These are phyloP conservation scores for Carollia perspicillata DNA, from an alignment of 2,113 vertebrate species.

Conservation along the genomic window DNA sequence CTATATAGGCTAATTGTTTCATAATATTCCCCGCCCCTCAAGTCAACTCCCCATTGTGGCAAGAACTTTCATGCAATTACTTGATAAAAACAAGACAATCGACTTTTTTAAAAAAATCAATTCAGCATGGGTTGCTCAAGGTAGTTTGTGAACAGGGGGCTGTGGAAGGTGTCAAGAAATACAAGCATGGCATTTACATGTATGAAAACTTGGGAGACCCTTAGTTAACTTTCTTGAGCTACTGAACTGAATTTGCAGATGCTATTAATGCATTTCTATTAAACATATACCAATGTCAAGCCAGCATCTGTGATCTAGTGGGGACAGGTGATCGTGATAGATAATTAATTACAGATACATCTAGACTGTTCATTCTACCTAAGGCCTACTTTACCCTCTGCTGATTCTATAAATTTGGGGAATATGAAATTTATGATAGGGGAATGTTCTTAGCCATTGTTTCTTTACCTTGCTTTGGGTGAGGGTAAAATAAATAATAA, in stretches of 20 bases:
- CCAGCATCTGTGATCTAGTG: neutral
- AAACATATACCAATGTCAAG: neutral
- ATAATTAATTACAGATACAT: neutral
- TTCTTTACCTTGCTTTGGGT: constrained; percentile 17
- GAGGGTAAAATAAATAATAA: neutral
- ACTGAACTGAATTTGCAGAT: neutral
- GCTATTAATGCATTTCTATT: neutral
- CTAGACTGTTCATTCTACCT: neutral
- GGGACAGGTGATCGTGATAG: neutral
- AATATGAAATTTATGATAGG: neutral
- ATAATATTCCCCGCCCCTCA: neutral
- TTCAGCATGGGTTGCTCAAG: neutral
- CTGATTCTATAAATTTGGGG: neutral
- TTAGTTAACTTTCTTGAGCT: neutral
- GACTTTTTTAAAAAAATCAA: neutral
- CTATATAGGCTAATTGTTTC: neutral
- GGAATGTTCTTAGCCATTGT: neutral
- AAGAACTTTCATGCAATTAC: neutral
- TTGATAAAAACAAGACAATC: neutral
- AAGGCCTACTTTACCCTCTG: neutral
- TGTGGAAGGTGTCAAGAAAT: neutral
- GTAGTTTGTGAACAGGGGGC: too few relatives aligned
- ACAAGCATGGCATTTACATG: neutral
- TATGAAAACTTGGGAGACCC: neutral
- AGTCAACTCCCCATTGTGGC: neutral